A percentile compares a stretch with the other conserved stretches of the same genome.
phyloP scores from a whole-genome alignment of 2,888 invertebrate species.

The Phaedon cochleariae region DNA sequence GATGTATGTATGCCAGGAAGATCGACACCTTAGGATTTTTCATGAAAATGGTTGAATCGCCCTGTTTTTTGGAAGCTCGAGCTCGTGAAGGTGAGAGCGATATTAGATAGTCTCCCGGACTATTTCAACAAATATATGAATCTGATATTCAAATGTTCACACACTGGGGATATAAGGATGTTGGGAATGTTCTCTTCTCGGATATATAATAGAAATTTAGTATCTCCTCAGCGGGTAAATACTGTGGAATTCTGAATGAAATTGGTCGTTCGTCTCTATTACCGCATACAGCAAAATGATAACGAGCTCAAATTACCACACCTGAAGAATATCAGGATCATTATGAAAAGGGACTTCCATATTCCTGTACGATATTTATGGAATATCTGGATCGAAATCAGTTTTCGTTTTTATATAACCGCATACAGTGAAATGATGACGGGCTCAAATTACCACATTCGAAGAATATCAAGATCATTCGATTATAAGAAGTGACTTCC shows the following conservation, averaged over 20 bases:
- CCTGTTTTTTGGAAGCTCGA: too few relatives aligned
- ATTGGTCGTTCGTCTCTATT: not conserved
- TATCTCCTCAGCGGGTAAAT: not conserved
- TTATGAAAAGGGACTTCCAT: too few relatives aligned
- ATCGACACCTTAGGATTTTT: too few relatives aligned
- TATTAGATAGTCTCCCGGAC: not conserved
- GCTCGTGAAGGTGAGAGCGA: too few relatives aligned
- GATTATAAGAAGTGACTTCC: too few relatives aligned
- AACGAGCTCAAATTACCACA: not conserved
- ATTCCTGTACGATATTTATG: too few relatives aligned
- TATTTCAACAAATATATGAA: not conserved
- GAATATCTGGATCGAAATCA: not conserved
- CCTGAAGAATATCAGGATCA: too few relatives aligned
- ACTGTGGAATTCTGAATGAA: not conserved
- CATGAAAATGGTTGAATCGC: too few relatives aligned
- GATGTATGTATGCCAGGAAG: too few relatives aligned
- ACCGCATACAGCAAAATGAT: not conserved
- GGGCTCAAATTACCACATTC: not conserved
- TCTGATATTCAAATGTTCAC: not conserved
- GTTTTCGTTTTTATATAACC: not conserved
- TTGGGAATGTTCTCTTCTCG: not conserved
- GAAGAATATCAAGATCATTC: too few relatives aligned
- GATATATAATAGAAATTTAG: conserved; percentile 8
- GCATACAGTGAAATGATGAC: not conserved
- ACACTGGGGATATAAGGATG: not conserved